A percentile compares a stretch with the other conserved stretches of the same genome.
Evolutionary conservation across 2,113 vertebrate genomes (phyloP).

Genomic region (Cheilinus undulatus): DNA sequence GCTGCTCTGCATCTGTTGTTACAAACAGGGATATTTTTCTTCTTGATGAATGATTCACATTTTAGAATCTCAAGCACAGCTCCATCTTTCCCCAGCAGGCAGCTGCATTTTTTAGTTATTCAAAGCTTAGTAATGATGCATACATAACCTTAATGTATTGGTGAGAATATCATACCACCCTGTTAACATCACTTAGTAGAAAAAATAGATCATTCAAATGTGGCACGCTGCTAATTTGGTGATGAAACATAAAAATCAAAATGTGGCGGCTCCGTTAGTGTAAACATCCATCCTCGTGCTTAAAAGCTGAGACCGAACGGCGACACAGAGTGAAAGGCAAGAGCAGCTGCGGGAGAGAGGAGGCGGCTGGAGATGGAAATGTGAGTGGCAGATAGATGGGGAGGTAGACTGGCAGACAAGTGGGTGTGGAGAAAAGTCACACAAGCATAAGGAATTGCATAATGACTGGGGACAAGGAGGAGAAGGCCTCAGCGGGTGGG

Average conservation of each 20-base stretch:
- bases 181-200: slow-evolving; percentile 39
- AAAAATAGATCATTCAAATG: slow-evolving; percentile 44
- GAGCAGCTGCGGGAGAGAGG: slow-evolving; percentile 31
- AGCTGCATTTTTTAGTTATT: slow-evolving; percentile 43
- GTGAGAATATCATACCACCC: slow-evolving; percentile 43
- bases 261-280: slow-evolving; percentile 34
- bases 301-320: slow-evolving; percentile 28
- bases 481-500: slow-evolving; percentile 73
- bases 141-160: slow-evolving; percentile 53
- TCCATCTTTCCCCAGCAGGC: slow-evolving; percentile 42
- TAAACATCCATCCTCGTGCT: slow-evolving; percentile 47
- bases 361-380: slow-evolving; percentile 45
- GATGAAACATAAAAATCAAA: slow-evolving; percentile 54
- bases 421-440: slow-evolving; percentile 66
- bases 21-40: slow-evolving; percentile 37
- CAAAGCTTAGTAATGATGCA: slow-evolving; percentile 60
- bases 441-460: slow-evolving; percentile 70
- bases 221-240: slow-evolving; percentile 50
- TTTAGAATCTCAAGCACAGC: slow-evolving; percentile 32
- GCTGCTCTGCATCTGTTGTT: slow-evolving; percentile 22
- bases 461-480: slow-evolving; percentile 67
- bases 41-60: slow-evolving; percentile 39
- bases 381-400: slow-evolving; percentile 54
- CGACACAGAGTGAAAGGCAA: slow-evolving; percentile 41
- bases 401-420: slow-evolving; percentile 56